Percentiles rank a stretch among this genome's conserved stretches.
phyloP scores from a whole-genome alignment of 2,113 vertebrate species.

The Chlamydotis undulata region DNA sequence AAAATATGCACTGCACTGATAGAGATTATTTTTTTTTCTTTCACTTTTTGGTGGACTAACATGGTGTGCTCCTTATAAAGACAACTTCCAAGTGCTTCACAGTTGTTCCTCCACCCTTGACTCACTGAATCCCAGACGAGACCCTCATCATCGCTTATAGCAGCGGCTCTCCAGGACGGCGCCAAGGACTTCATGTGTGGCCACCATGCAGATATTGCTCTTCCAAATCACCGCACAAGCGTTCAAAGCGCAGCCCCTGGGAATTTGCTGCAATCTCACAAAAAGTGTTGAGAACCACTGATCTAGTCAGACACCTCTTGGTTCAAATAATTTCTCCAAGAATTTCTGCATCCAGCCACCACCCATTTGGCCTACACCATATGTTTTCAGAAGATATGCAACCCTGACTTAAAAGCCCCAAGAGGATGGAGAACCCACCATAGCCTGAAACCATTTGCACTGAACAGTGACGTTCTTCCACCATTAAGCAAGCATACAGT shows the following conservation, averaged over 20 bases:
- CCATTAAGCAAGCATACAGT: fast-evolving
- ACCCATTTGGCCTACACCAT: not conserved
- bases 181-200: not conserved
- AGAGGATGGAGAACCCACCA: not conserved
- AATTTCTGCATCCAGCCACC: not conserved
- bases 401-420: not conserved
- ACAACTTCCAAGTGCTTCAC: not conserved
- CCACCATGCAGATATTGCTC: not conserved
- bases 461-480: not conserved
- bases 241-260: not conserved
- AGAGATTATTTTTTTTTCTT: not conserved
- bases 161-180: not conserved
- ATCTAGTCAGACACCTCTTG: not conserved
- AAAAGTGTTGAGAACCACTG: not conserved
- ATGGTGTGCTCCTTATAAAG: not conserved
- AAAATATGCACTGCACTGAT: not conserved
- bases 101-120: not conserved
- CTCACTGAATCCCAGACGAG: not conserved
- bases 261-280: not conserved
- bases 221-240: not conserved
- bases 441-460: not conserved
- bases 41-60: not conserved
- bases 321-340: not conserved
- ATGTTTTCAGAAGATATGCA: not conserved
- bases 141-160: not conserved